Base-by-base conservation (phyloP, 2,797 vertebrate genomes). In the Alcedo quadribrachys region DNA sequence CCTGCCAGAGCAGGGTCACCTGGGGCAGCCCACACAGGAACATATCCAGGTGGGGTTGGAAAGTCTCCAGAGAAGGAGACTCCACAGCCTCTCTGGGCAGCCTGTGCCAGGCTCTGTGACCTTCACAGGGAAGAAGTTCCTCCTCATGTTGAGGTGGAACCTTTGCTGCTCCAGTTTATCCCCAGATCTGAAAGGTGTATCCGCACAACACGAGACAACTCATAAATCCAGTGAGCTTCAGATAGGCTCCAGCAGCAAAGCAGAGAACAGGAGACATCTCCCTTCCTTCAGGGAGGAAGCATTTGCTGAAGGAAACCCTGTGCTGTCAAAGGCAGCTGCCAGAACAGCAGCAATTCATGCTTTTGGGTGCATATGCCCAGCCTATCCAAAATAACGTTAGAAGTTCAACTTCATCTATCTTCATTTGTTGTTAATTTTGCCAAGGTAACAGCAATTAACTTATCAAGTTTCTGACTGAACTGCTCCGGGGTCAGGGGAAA, bases 371-470 rank as follows among this genome's bases (percentile, higher is more conserved):
- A 87, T 67, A 60, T 45, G 81, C 61, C 62, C 68, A 79, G 66
- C n/a, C 85, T 74, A 94, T 79, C 81, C 60, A 8, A 97, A 95
- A 96, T 60, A 93, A 95, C 84, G 84, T 79, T 85, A 78, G 46
- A 85, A 48, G 75, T 87, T 86, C 76, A 87, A 90, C 73, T 92
- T 89, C 82, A 87, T 85, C 55, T 55, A 46, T 84, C 94, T 83
- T 89, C 82, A 93, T 90, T 96, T 95, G 84, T 62, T 95, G 94
- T 81, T 83, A 50, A 90, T 85, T 96, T 95, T 96, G 90, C 90
- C 89, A 95, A 87, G 76, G 88, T 95, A 96, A 93, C 93, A 74
- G 71, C 0, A 11, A 96, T 92, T 94, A 90, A 83, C 63, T 90
- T 82, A 83, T 7, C 75, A 71, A 88, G 58, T 95, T 87, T 91